phyloP scores from a whole-genome alignment of 2,888 invertebrate genomes.

The Cremastinae sp. region DNA sequence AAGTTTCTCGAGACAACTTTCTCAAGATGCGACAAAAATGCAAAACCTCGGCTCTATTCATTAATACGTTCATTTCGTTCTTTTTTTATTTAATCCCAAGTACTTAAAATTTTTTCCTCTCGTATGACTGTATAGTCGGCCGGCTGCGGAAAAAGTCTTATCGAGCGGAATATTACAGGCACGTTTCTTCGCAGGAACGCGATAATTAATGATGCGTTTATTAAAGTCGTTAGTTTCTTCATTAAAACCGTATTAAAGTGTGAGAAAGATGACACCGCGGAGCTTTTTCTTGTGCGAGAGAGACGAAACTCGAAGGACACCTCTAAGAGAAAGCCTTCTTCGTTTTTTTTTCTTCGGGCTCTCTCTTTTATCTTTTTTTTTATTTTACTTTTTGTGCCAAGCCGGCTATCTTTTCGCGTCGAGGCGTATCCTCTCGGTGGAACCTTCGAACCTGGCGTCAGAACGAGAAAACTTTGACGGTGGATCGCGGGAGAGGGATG shows the following conservation, averaged over 20 bases:
- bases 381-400: slow-evolving; percentile 36
- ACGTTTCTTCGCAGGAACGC: slow-evolving; percentile 56
- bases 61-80: too few relatives aligned
- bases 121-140: slow-evolving; percentile 64
- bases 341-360: slow-evolving; percentile 31
- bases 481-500: slow-evolving; percentile 14
- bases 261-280: slow-evolving; percentile 24
- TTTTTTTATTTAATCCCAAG: slow-evolving; percentile 36
- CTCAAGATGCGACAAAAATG: background rate
- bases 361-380: slow-evolving; percentile 20
- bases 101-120: slow-evolving; percentile 48
- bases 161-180: slow-evolving; percentile 60
- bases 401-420: slow-evolving; percentile 38
- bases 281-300: background rate
- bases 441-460: slow-evolving; percentile 43
- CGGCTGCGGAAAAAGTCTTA: slow-evolving; percentile 45
- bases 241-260: slow-evolving; percentile 63
- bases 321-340: slow-evolving; percentile 9
- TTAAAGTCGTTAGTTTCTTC: slow-evolving; percentile 69
- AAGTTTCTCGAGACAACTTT: too few relatives aligned
- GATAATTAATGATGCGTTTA: slow-evolving; percentile 72
- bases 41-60: background rate
- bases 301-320: background rate
- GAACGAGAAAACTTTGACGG: slow-evolving; percentile 24
- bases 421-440: slow-evolving; percentile 33